These are phyloP conservation scores for Syngnathus acus DNA, from an alignment of 2,797 vertebrate genomes.

Conservation along the genomic window DNA sequence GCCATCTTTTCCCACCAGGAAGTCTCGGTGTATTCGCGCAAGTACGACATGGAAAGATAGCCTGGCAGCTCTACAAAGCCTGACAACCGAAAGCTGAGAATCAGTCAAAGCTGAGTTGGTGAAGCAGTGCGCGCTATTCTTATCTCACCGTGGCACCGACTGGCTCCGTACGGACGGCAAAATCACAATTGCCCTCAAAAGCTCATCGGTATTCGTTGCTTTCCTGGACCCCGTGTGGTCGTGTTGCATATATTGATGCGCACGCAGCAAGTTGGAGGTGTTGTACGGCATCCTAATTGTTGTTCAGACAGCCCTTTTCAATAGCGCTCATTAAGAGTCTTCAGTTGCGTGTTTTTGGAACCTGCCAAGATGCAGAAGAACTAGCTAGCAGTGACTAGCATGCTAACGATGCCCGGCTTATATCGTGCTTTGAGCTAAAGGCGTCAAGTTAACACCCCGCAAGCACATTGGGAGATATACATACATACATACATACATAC, in stretches of 20 bases:
- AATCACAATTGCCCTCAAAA: slow-evolving; percentile 45
- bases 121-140: slow-evolving; percentile 33
- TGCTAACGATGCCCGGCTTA: slow-evolving; percentile 23
- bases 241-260: slow-evolving; percentile 54
- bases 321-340: neutral
- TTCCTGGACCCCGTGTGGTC: slow-evolving; percentile 35
- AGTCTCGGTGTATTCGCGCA: slow-evolving; percentile 21
- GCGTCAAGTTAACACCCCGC: neutral
- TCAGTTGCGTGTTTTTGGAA: too few relatives aligned
- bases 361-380: too few relatives aligned
- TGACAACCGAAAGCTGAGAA: slow-evolving; percentile 10
- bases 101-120: slow-evolving; percentile 23
- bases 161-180: slow-evolving; percentile 35
- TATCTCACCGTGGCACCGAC: slow-evolving; percentile 34
- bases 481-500: too few relatives aligned
- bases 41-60: slow-evolving; percentile 13
- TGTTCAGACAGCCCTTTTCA: too few relatives aligned
- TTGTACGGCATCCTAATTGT: neutral
- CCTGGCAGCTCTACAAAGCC: slow-evolving; percentile 13
- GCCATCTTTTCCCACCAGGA: neutral
- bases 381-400: slow-evolving; percentile 9
- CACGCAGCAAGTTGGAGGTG: slow-evolving; percentile 13
- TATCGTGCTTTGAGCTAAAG: neutral
- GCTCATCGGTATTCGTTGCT: slow-evolving; percentile 52
- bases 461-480: slow-evolving; percentile 13